These are phyloP conservation scores for Pangasius mekongensis DNA, from an alignment of 2,797 vertebrate genomes.

Conservation along the genomic window DNA sequence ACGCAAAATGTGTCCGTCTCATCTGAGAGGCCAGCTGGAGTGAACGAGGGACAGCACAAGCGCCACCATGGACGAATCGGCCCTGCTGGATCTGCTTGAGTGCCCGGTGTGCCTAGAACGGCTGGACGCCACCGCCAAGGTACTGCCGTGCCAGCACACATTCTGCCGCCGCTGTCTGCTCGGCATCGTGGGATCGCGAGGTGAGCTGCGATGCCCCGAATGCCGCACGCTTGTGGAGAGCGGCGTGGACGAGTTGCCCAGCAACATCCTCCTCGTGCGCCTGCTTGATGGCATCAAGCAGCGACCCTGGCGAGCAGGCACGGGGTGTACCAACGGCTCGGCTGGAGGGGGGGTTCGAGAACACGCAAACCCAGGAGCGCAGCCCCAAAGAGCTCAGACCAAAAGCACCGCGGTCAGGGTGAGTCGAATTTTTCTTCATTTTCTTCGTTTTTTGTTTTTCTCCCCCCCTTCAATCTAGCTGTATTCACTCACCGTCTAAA, in stretches of 20 bases:
- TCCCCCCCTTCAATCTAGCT: too few relatives aligned
- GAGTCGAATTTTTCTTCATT: conserved; percentile 70
- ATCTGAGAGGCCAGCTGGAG: conserved; percentile 21
- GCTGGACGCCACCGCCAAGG: conserved; percentile 94
- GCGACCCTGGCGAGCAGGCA: conserved; percentile 82
- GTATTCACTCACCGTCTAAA: not conserved
- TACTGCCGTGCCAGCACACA: conserved; percentile 96
- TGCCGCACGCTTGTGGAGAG: conserved; percentile 94
- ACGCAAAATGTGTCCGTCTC: conserved; percentile 35
- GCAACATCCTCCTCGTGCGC: conserved; percentile 95
- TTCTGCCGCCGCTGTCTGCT: conserved; percentile 96
- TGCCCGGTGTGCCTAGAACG: conserved; percentile 97
- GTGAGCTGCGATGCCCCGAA: conserved; percentile 94
- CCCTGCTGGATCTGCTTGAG: conserved; percentile 94
- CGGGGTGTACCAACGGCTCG: conserved; percentile 71
- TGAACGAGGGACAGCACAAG: conserved; percentile 42
- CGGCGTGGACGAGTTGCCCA: conserved; percentile 92
- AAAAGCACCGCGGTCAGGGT: conserved; percentile 93
- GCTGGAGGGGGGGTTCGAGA: conserved; percentile 80
- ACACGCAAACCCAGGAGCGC: conserved; percentile 76
- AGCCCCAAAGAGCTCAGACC: conserved; percentile 86
- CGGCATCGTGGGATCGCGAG: conserved; percentile 92
- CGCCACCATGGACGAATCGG: conserved; percentile 93
- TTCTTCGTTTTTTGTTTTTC: not conserved
- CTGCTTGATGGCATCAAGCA: conserved; percentile 98